Base-by-base conservation (phyloP, 2,888 invertebrate species). In the Eugnorisma glareosa region DNA sequence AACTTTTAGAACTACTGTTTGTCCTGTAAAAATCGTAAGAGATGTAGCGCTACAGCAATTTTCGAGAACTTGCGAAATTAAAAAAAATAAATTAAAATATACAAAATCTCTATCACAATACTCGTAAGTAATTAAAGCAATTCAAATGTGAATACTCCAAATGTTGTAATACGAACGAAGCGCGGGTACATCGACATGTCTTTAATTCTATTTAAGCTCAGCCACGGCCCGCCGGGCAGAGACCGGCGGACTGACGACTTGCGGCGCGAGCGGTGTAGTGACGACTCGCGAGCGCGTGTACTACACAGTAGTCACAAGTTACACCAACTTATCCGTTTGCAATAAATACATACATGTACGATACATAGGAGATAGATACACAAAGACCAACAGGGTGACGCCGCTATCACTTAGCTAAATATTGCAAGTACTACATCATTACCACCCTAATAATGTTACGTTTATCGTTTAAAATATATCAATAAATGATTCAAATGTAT, bases 61-160 rank as follows among this genome's bases (percentile, higher is more conserved):
- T 92, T 90, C 93, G 94, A 95, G 93, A 94, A 95, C 94, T 93
- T 96, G 96, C 95, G 94, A 96, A 96, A 96, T 95, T 95, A 95
- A 94, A 96, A 95, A 94, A 96, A 96, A 96, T 96, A 96, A 96
- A 96, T 96, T 96, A 96, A 95, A 96, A 96, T 96, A 96, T 96
- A 96, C 96, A 96, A 96, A 96, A 96, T 96, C 96, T 96, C 96
- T 96, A 96, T 96, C 96, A 96, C 96, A 96, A 96, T 96, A 96
- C 96, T 96, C 96, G 96, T 96, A 96, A 96, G 96, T 96, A 96
- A 96, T 96, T 96, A 96, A 96, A 96, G 96, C 96, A 93, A 96
- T 96, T 95, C 95, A 95, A 94, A 94, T 96, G 96, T 96, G 96
- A 96, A 96, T 96, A 96, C 96, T 96, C 95, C 95, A 95, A 95